A percentile compares a stretch with the other conserved stretches of the same genome.
phyloP scores from a whole-genome alignment of 2,797 vertebrate genomes.

The Otus scops region DNA sequence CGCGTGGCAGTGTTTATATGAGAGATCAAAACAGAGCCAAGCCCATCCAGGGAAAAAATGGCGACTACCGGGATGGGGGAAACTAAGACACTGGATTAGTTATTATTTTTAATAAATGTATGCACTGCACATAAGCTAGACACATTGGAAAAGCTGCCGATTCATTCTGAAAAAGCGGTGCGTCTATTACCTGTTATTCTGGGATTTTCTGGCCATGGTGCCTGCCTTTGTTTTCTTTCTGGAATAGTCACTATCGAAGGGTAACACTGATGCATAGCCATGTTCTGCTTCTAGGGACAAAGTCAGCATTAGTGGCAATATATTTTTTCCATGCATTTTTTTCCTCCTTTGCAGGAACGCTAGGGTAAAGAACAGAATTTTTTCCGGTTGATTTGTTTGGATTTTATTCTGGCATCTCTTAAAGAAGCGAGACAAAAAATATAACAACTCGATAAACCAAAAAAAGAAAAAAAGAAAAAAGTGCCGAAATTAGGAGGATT shows the following conservation, averaged over 20 bases:
- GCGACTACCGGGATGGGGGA: conserved; percentile 68
- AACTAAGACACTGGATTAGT: conserved; percentile 44
- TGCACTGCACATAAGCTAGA: conserved; percentile 29
- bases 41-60: conserved; percentile 80
- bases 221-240: conserved; percentile 95
- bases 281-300: conserved; percentile 92
- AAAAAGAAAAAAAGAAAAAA: not conserved
- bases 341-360: conserved; percentile 67
- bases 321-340: conserved; percentile 70
- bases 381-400: conserved; percentile 54
- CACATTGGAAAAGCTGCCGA: conserved; percentile 13
- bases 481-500: conserved; percentile 43
- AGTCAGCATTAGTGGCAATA: conserved; percentile 68
- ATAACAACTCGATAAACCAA: not conserved
- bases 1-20: conserved; percentile 89
- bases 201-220: conserved; percentile 90
- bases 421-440: conserved; percentile 11
- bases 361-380: conserved; percentile 66
- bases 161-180: conserved; percentile 52
- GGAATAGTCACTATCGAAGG: conserved; percentile 92
- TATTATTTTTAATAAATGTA: conserved; percentile 57
- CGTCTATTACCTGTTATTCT: conserved; percentile 89
- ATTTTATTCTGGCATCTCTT: conserved; percentile 55
- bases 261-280: conserved; percentile 96
- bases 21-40: conserved; percentile 88